Conservation (phyloP, 2,797 vertebrate species). For the Iguana delicatissima region DNA sequence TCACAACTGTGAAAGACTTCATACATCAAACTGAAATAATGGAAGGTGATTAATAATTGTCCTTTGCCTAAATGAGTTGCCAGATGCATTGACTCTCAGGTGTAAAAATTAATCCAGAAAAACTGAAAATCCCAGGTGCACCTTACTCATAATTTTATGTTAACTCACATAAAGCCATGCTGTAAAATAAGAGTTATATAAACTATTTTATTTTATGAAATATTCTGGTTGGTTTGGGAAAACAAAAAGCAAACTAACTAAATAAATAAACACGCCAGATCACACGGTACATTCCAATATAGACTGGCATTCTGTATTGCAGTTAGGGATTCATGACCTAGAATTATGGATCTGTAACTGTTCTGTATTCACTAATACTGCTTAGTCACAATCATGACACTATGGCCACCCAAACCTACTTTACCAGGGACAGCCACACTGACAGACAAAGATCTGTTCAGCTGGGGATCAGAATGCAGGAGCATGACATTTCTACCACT, state of each 20-base stretch:
- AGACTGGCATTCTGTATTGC: background rate
- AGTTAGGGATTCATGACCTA: too few relatives aligned
- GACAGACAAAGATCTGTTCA: too few relatives aligned
- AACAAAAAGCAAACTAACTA: background rate
- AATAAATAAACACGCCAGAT: background rate
- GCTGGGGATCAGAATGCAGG: too few relatives aligned
- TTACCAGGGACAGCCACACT: too few relatives aligned
- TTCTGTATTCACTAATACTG: too few relatives aligned
- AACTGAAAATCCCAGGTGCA: constrained; percentile 22
- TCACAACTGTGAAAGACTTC: constrained; percentile 78
- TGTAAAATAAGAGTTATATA: background rate
- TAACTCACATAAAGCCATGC: background rate
- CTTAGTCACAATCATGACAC: too few relatives aligned
- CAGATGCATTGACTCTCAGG: constrained; percentile 73
- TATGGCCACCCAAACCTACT: too few relatives aligned
- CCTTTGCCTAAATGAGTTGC: constrained; percentile 76
- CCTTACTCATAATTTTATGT: background rate
- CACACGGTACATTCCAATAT: background rate
- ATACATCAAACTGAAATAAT: constrained; percentile 79
- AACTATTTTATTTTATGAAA: background rate
- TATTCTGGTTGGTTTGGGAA: background rate
- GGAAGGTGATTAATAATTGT: constrained; percentile 78
- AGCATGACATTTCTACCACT: too few relatives aligned
- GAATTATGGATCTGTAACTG: too few relatives aligned
- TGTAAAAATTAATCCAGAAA: constrained; percentile 50